Conservation (phyloP, 2,888 invertebrate species). For the Mythimna albipuncta region DNA sequence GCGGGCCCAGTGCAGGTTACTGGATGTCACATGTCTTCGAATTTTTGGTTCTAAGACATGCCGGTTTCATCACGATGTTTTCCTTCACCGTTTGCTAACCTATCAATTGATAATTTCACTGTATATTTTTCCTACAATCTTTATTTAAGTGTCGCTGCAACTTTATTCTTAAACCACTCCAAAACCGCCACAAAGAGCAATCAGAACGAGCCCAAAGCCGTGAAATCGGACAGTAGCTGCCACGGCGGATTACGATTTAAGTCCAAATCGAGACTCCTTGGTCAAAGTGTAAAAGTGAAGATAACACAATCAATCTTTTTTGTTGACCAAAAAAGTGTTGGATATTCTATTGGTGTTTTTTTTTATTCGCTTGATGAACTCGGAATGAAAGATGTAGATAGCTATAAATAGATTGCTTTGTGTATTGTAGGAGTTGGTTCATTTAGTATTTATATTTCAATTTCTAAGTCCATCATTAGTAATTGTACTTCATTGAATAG, state of each 20-base stretch:
- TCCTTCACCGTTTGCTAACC: too few species aligned
- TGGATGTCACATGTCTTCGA: too few species aligned
- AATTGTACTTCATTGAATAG: not conserved
- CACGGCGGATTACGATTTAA: slow-evolving; percentile 67
- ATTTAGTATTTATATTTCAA: not conserved
- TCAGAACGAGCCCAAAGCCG: slow-evolving; percentile 64
- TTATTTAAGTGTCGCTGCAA: slow-evolving; percentile 35
- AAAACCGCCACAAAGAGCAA: slow-evolving; percentile 62
- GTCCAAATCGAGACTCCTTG: slow-evolving; percentile 57
- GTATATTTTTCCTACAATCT: not conserved
- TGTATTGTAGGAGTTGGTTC: not conserved
- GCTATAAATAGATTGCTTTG: not conserved
- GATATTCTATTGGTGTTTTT: not conserved
- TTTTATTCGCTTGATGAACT: slow-evolving; percentile 33
- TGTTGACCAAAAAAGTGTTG: slow-evolving; percentile 40
- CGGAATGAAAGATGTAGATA: not conserved
- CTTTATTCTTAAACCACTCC: slow-evolving; percentile 43
- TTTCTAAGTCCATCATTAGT: not conserved
- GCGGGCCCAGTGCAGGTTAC: too few species aligned
- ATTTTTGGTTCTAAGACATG: too few species aligned
- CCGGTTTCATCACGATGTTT: too few species aligned
- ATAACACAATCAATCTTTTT: slow-evolving; percentile 57
- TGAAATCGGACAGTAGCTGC: slow-evolving; percentile 72
- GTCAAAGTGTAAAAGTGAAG: slow-evolving; percentile 64
- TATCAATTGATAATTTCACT: too few species aligned